Evolutionary conservation across 2,113 vertebrate genomes (phyloP).

Genomic region (Ursus arctos): DNA sequence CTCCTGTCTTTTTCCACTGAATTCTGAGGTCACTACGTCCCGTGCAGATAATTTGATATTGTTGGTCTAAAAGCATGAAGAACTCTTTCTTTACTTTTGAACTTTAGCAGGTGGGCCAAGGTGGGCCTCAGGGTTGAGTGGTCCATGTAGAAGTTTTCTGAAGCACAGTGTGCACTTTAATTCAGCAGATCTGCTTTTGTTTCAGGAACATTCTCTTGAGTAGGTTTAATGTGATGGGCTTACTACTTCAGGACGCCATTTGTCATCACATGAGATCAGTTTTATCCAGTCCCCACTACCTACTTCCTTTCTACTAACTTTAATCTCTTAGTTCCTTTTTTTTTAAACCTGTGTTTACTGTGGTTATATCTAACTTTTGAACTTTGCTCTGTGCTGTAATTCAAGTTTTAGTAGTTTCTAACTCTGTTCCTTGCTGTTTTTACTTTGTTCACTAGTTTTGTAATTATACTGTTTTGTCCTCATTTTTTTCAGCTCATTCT

Average conservation of each 20-base stretch:
- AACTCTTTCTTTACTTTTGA: slow-evolving; percentile 1
- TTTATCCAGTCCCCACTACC: neutral
- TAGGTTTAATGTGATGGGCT: neutral
- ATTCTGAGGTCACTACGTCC: neutral
- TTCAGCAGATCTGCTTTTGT: neutral
- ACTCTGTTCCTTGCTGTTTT: neutral
- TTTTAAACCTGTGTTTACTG: slow-evolving; percentile 15
- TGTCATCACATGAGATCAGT: neutral
- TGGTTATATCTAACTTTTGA: neutral
- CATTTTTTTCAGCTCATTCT: slow-evolving; percentile 19
- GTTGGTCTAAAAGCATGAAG: neutral
- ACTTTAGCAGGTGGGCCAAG: neutral
- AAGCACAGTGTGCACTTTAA: neutral
- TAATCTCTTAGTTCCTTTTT: neutral
- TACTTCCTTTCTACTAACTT: neutral
- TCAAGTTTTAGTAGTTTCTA: slow-evolving; percentile 1
- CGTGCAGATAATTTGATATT: neutral
- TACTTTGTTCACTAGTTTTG: slow-evolving; percentile 12
- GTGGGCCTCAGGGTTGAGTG: neutral
- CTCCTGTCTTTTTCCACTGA: neutral
- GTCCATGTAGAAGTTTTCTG: neutral
- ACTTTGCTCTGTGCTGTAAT: neutral
- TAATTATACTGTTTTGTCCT: slow-evolving; percentile 1
- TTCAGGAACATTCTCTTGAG: neutral
- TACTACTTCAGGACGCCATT: neutral